Conservation (phyloP, 2,797 vertebrate genomes). For the Enteromius radiatus region DNA sequence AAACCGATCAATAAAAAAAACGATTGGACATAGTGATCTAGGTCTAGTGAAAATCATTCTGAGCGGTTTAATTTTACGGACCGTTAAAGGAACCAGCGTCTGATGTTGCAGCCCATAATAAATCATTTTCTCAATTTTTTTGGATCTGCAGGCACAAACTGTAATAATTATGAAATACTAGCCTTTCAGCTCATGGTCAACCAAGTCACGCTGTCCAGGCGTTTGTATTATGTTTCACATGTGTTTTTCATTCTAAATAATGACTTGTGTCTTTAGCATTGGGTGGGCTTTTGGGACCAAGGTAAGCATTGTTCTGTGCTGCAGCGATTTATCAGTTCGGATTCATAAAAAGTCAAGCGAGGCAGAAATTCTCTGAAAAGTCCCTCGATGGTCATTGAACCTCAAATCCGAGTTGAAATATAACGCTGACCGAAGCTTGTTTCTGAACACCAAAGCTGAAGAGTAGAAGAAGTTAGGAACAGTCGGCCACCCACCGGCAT, state of each 20-base stretch:
- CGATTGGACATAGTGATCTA: constrained; percentile 41
- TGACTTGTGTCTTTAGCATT: constrained; percentile 68
- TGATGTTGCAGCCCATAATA: constrained; percentile 63
- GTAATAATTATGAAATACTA: constrained; percentile 63
- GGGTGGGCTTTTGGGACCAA: constrained; percentile 58
- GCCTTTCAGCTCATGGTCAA: constrained; percentile 64
- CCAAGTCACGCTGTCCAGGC: constrained; percentile 66
- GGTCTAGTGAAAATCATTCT: constrained; percentile 46
- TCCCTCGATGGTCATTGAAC: constrained; percentile 13
- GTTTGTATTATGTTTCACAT: constrained; percentile 60
- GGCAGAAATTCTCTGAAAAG: constrained; percentile 10
- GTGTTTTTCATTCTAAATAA: constrained; percentile 76
- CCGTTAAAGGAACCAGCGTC: constrained; percentile 57
- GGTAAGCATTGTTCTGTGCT: constrained; percentile 58
- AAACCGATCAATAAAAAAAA: constrained; percentile 42
- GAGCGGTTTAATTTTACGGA: constrained; percentile 54
- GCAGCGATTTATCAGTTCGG: constrained; percentile 35
- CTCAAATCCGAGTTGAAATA: constrained; percentile 42
- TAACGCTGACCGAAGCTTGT: constrained; percentile 17
- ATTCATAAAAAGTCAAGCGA: constrained; percentile 17
- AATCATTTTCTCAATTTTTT: constrained; percentile 69
- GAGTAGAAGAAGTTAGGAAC: constrained; percentile 23
- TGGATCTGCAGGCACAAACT: constrained; percentile 62
- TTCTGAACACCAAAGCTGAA: constrained; percentile 21
- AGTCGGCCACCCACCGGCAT: constrained; percentile 55